These are phyloP conservation scores for Stenurella melanura DNA, from an alignment of 2,888 invertebrate species.

Conservation along the genomic window DNA sequence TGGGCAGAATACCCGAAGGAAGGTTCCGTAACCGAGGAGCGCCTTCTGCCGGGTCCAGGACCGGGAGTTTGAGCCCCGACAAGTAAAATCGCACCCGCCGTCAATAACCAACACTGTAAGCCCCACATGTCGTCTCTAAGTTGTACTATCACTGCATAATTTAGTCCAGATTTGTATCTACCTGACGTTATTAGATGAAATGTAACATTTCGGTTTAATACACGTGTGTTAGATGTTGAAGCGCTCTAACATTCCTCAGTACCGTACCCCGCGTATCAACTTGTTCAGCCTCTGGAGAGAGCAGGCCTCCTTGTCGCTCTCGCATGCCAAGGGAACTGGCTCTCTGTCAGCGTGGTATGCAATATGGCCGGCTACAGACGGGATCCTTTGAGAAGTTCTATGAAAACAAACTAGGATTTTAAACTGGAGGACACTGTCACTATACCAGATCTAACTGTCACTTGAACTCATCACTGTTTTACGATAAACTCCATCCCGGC, in stretches of 20 bases:
- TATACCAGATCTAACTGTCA: conserved; percentile 17
- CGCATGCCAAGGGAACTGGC: conserved; percentile 55
- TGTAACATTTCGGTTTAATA: conserved; percentile 66
- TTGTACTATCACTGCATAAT: conserved; percentile 51
- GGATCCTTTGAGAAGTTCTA: conserved; percentile 64
- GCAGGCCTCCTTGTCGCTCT: conserved; percentile 64
- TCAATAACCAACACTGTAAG: conserved; percentile 62
- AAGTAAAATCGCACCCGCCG: conserved; percentile 63
- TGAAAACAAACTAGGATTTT: conserved; percentile 64
- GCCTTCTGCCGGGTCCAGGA: conserved; percentile 67
- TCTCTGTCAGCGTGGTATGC: conserved; percentile 73
- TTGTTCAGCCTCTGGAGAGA: conserved; percentile 72
- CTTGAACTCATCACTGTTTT: conserved; percentile 39
- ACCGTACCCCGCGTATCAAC: conserved; percentile 71
- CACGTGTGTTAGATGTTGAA: conserved; percentile 71
- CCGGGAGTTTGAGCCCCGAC: conserved; percentile 69
- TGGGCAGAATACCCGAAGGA: conserved; percentile 65
- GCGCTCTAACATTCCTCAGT: conserved; percentile 72
- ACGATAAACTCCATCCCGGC: background rate
- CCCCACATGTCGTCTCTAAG: conserved; percentile 60
- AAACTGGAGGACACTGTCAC: conserved; percentile 44
- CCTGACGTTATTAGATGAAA: conserved; percentile 50
- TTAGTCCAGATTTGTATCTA: conserved; percentile 28
- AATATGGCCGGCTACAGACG: conserved; percentile 72
- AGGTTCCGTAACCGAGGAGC: conserved; percentile 64